Conservation (phyloP, 37 sponge, comb jelly and placozoan genomes). For the Beroe ovata region DNA sequence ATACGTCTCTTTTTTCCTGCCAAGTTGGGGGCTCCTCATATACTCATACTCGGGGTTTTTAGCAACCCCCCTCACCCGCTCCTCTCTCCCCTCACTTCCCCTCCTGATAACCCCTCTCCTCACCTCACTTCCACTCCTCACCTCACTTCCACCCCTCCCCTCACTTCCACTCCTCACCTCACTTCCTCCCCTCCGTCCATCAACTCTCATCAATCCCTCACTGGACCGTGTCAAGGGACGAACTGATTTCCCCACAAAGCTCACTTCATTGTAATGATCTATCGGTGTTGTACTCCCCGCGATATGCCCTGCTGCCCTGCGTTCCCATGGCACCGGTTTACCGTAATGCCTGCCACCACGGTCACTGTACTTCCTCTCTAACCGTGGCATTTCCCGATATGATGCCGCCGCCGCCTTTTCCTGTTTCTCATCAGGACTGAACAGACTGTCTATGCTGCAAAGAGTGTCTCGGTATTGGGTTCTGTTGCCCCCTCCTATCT, state of each 20-base stretch:
- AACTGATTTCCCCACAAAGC: too few relatives aligned
- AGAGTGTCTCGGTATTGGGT: neutral
- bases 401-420: too few relatives aligned
- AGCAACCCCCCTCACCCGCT: neutral
- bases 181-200: neutral
- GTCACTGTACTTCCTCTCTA: too few relatives aligned
- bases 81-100: neutral
- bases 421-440: too few relatives aligned
- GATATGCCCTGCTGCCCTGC: too few relatives aligned
- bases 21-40: constrained; percentile 22
- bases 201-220: neutral
- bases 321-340: too few relatives aligned
- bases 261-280: too few relatives aligned
- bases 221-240: too few relatives aligned
- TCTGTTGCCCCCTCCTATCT: neutral
- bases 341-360: too few relatives aligned
- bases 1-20: neutral
- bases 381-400: too few relatives aligned
- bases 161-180: neutral
- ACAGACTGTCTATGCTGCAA: neutral
- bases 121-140: neutral
- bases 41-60: constrained; percentile 26
- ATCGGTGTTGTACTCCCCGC: too few relatives aligned
- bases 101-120: neutral
- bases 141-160: neutral